Conservation (phyloP, 2,797 vertebrate genomes). For the Stomatorhinus walkeri region DNA sequence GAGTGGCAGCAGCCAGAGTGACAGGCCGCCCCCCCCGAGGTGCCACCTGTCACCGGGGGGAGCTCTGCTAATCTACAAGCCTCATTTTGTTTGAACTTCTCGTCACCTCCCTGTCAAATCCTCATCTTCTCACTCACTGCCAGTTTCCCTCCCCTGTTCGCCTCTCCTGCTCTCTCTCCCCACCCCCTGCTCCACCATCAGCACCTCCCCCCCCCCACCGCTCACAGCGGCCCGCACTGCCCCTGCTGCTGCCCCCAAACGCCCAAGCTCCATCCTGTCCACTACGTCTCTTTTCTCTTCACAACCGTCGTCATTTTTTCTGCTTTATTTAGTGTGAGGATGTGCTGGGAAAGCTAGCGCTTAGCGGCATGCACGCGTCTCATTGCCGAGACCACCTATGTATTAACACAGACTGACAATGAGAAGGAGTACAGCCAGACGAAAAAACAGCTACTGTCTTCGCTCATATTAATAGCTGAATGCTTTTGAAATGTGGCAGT, state of each 20-base stretch:
- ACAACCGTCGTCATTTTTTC: background rate
- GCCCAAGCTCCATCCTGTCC: background rate
- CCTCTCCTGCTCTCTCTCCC: slow-evolving; percentile 30
- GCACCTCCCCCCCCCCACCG: background rate
- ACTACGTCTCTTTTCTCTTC: slow-evolving; percentile 22
- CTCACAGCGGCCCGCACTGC: background rate
- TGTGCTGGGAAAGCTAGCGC: background rate
- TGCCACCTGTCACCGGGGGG: slow-evolving; percentile 82
- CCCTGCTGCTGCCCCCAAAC: background rate
- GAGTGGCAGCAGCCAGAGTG: slow-evolving; percentile 64
- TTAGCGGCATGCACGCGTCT: background rate
- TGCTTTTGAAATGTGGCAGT: background rate
- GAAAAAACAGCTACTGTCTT: background rate
- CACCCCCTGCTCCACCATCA: slow-evolving; percentile 26
- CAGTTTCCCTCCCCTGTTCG: slow-evolving; percentile 38
- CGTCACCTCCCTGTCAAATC: slow-evolving; percentile 78
- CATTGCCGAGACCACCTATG: background rate
- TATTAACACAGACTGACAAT: background rate
- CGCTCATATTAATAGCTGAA: background rate
- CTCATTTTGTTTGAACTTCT: slow-evolving; percentile 80
- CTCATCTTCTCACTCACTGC: slow-evolving; percentile 75
- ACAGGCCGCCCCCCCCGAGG: slow-evolving; percentile 89
- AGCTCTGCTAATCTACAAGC: slow-evolving; percentile 75
- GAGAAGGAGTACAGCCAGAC: background rate
- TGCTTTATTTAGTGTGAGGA: background rate